A percentile compares a stretch with the other conserved stretches of the same genome.
Evolutionary conservation across 2,888 invertebrate species (phyloP).

Genomic region (Caenorhabditis sp.): DNA sequence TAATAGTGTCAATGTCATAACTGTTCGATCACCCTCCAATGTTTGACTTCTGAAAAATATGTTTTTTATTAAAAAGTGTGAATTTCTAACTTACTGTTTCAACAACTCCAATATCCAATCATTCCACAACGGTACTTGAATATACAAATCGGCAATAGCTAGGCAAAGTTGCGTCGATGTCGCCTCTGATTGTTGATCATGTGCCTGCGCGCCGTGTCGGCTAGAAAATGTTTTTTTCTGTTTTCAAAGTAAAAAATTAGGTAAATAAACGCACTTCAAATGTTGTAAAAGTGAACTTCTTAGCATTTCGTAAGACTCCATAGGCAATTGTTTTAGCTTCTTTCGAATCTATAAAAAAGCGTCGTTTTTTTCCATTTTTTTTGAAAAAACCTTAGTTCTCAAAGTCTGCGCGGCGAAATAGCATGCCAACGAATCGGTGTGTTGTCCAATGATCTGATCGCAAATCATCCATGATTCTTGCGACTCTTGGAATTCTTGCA

Average conservation of each 20-base stretch:
- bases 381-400: slow-evolving; percentile 74
- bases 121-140: slow-evolving; percentile 92
- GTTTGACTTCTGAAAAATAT: slow-evolving; percentile 48
- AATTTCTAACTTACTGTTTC: slow-evolving; percentile 80
- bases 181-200: slow-evolving; percentile 72
- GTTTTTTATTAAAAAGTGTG: not conserved
- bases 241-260: not conserved
- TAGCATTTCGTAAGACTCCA: slow-evolving; percentile 78
- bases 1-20: slow-evolving; percentile 88
- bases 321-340: slow-evolving; percentile 43
- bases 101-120: slow-evolving; percentile 86
- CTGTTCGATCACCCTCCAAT: slow-evolving; percentile 74
- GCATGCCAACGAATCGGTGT: slow-evolving; percentile 74
- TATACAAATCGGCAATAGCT: slow-evolving; percentile 89
- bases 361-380: not conserved
- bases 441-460: slow-evolving; percentile 88
- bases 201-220: slow-evolving; percentile 34
- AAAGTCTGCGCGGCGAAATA: slow-evolving; percentile 99
- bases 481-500: slow-evolving; percentile 71
- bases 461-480: slow-evolving; percentile 96
- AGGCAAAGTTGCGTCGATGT: slow-evolving; percentile 88
- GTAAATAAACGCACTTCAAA: slow-evolving; percentile 72
- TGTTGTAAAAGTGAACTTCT: slow-evolving; percentile 90
- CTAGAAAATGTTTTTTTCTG: slow-evolving; percentile 9
- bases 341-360: slow-evolving; percentile 47